Percentiles rank a stretch among this genome's conserved stretches.
Evolutionary conservation across 2,113 vertebrate species (phyloP).

Genomic region (Caranx ignobilis): DNA sequence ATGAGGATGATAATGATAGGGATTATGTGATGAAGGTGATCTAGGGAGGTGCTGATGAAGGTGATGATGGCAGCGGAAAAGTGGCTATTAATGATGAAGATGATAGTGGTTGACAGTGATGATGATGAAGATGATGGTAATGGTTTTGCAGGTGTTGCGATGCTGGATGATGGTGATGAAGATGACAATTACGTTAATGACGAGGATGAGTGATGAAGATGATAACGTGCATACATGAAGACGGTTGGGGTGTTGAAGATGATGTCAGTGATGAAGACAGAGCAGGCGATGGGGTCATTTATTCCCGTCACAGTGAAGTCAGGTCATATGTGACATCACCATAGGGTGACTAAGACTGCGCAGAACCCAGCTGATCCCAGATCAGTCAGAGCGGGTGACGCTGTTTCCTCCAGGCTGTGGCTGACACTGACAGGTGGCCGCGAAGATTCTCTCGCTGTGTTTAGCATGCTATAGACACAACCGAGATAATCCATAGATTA

Average conservation of each 20-base stretch:
- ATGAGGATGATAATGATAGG: neutral
- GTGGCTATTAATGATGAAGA: neutral
- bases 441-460: neutral
- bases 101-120: neutral
- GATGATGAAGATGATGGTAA: neutral
- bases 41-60: neutral
- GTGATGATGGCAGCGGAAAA: neutral
- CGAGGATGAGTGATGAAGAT: too few relatives aligned
- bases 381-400: neutral
- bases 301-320: constrained; percentile 23
- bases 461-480: neutral
- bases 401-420: neutral
- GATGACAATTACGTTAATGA: neutral
- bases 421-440: neutral
- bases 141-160: neutral
- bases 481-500: neutral
- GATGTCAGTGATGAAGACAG: neutral
- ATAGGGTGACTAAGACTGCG: constrained; percentile 44
- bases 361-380: constrained; percentile 59
- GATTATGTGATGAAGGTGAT: neutral
- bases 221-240: too few relatives aligned
- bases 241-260: neutral
- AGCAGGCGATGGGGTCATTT: neutral
- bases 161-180: neutral
- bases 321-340: constrained; percentile 50